phyloP scores from a whole-genome alignment of 2,113 vertebrate species.

The Petromus typicus region DNA sequence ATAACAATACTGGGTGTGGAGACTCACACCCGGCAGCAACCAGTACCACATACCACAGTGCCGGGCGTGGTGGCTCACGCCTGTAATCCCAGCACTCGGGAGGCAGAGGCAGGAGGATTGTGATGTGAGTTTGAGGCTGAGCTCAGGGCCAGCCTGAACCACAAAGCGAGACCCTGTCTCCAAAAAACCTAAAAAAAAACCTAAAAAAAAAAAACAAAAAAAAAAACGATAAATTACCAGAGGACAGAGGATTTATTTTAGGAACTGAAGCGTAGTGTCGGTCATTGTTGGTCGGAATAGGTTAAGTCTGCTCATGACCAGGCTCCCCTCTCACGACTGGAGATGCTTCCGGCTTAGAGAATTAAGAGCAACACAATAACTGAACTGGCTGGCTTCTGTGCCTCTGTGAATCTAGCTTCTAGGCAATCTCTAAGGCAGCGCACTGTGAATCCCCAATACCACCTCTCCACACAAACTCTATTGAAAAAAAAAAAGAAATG shows the following conservation, averaged over 20 bases:
- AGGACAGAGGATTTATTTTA: not conserved
- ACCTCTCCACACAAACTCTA: not conserved
- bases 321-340: not conserved
- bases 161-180: too few relatives aligned
- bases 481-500: not conserved
- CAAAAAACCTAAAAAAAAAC: too few relatives aligned
- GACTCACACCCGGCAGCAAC: too few relatives aligned
- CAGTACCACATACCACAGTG: too few relatives aligned
- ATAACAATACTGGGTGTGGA: too few relatives aligned
- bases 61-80: too few relatives aligned
- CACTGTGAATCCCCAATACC: not conserved
- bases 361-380: not conserved
- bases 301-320: not conserved
- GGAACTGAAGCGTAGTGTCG: not conserved
- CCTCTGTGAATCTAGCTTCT: not conserved
- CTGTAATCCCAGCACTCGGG: too few relatives aligned
- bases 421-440: not conserved
- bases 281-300: not conserved
- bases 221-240: not conserved
- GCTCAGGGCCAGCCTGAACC: too few relatives aligned
- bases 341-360: not conserved
- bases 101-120: too few relatives aligned
- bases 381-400: not conserved
- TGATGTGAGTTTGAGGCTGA: too few relatives aligned
- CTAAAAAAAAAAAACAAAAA: too few relatives aligned